Evolutionary conservation across 2,113 vertebrate species (phyloP).

Genomic region (Cisticola juncidis): DNA sequence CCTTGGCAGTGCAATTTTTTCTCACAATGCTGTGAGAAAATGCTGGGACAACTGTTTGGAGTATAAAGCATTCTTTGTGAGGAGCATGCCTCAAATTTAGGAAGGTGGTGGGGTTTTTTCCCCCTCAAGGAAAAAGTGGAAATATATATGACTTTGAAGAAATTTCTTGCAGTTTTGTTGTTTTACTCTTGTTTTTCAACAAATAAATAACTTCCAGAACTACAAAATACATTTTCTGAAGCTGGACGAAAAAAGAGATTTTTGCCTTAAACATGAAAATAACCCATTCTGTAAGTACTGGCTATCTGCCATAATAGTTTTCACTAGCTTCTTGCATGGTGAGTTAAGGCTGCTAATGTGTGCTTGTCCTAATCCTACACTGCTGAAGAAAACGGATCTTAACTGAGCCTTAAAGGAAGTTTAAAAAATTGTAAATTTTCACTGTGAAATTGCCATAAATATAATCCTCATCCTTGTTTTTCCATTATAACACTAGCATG

Average conservation of each 20-base stretch:
- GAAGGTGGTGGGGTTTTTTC: rapidly evolving
- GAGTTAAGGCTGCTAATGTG: neutral
- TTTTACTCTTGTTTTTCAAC: neutral
- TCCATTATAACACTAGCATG: neutral
- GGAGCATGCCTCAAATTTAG: neutral
- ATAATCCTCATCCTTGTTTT: neutral
- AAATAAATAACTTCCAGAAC: neutral
- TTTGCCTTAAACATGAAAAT: neutral
- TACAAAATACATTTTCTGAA: neutral
- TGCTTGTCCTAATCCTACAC: neutral
- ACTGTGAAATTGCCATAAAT: neutral
- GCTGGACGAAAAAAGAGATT: neutral
- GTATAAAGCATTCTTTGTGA: neutral
- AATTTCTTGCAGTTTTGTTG: neutral
- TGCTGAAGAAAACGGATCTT: neutral
- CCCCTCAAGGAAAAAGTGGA: neutral
- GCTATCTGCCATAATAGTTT: neutral
- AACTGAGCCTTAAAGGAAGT: neutral
- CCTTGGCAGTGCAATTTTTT: neutral
- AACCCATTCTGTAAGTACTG: neutral
- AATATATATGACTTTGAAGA: neutral
- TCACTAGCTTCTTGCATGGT: neutral
- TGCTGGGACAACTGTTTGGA: neutral
- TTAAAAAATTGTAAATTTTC: neutral
- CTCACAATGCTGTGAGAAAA: neutral